These are phyloP conservation scores for Natrix natrix DNA, from an alignment of 2,797 vertebrate genomes.

Conservation along the genomic window DNA sequence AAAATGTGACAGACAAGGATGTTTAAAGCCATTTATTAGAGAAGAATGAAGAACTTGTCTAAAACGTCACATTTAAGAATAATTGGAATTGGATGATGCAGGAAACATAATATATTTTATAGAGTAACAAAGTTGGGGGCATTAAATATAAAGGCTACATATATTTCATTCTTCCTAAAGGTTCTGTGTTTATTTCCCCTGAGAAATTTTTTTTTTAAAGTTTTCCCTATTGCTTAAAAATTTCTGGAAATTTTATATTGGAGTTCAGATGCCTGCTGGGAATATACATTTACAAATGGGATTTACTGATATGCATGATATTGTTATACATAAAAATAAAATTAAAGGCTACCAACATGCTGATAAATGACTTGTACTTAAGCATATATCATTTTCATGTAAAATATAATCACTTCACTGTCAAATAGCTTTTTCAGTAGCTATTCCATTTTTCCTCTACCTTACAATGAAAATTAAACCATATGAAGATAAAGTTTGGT, in stretches of 20 bases:
- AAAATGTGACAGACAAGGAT: background rate
- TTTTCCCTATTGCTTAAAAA: background rate
- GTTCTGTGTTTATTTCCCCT: background rate
- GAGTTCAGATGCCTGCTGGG: background rate
- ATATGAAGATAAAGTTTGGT: background rate
- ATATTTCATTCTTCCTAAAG: background rate
- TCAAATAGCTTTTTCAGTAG: background rate
- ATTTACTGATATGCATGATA: background rate
- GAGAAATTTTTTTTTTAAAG: background rate
- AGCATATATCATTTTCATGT: background rate
- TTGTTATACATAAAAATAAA: background rate
- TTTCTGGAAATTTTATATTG: background rate
- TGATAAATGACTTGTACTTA: background rate
- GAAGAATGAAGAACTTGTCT: background rate
- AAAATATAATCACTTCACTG: slow-evolving; percentile 13
- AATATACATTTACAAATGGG: background rate
- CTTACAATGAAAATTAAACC: background rate
- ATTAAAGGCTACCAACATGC: background rate
- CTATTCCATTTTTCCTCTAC: background rate
- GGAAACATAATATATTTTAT: background rate
- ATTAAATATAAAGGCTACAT: background rate
- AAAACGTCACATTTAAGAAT: background rate
- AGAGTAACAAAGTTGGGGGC: background rate
- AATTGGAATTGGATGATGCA: background rate
- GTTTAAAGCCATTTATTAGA: background rate